These are phyloP conservation scores for Arion vulgaris DNA, from an alignment of 1,140 invertebrate genomes.

Conservation along the genomic window DNA sequence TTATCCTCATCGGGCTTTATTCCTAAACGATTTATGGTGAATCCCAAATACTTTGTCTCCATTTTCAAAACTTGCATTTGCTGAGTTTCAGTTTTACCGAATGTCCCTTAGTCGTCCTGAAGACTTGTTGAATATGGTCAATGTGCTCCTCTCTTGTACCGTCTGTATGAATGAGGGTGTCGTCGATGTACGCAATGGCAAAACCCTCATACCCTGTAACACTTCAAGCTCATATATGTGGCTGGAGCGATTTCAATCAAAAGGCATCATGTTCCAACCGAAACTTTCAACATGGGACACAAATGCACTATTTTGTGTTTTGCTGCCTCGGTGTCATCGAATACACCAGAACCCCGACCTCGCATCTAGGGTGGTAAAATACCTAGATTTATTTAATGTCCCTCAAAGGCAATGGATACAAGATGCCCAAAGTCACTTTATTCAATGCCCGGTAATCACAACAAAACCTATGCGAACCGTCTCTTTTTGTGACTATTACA, in stretches of 20 bases:
- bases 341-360: conserved; percentile 40
- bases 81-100: conserved; percentile 16
- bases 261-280: conserved; percentile 38
- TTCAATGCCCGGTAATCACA: conserved; percentile 75
- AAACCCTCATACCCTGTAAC: conserved; percentile 8
- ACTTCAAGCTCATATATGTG: conserved; percentile 19
- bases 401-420: conserved; percentile 73
- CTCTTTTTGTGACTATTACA: conserved; percentile 74
- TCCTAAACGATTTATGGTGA: not conserved
- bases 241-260: conserved; percentile 41
- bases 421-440: conserved; percentile 68
- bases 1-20: not conserved
- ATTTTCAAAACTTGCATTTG: conserved; percentile 30
- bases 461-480: conserved; percentile 71
- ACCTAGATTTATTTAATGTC: conserved; percentile 7
- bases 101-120: conserved; percentile 24
- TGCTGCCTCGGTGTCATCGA: conserved; percentile 22
- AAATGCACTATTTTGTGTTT: conserved; percentile 49
- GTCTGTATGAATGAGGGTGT: conserved; percentile 21
- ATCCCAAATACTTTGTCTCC: conserved; percentile 11
- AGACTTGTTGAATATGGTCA: conserved; percentile 6
- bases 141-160: not conserved
- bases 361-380: conserved; percentile 38
- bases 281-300: conserved; percentile 41
- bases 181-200: conserved; percentile 29